These are phyloP conservation scores for Gonioctena quinquepunctata DNA, from an alignment of 1,140 invertebrate species.

Conservation along the genomic window DNA sequence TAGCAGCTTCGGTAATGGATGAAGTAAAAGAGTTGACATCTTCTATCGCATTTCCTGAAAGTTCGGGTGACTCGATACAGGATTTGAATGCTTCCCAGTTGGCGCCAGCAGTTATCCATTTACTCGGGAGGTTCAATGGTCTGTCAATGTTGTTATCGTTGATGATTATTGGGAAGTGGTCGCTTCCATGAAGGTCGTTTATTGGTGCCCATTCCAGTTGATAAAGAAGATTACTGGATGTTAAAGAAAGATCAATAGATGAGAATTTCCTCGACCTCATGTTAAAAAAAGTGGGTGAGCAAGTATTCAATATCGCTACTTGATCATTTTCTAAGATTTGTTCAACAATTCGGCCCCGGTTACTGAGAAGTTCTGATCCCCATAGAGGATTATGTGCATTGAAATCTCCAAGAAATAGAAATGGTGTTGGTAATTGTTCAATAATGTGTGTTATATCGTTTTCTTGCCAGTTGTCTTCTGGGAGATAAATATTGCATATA, in stretches of 20 bases:
- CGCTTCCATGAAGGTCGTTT: background rate
- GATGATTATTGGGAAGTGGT: background rate
- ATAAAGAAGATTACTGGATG: background rate
- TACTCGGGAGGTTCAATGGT: too few relatives aligned
- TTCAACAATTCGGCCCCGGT: background rate
- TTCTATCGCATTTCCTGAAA: background rate
- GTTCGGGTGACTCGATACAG: background rate
- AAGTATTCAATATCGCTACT: background rate
- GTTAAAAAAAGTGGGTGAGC: background rate
- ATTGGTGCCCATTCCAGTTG: background rate
- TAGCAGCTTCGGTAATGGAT: too few relatives aligned
- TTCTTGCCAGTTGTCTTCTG: too few relatives aligned
- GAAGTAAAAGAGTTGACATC: too few relatives aligned
- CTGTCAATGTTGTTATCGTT: too few relatives aligned
- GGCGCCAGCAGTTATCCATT: background rate
- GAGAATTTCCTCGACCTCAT: background rate
- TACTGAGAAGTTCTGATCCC: background rate
- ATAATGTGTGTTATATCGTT: background rate
- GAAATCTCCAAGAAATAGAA: background rate
- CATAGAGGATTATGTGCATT: background rate
- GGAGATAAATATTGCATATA: too few relatives aligned
- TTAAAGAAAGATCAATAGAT: constrained; percentile 6
- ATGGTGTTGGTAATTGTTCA: background rate
- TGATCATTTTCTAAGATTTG: background rate
- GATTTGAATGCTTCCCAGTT: background rate